Base-by-base conservation (phyloP, 2,888 invertebrate genomes). In the Calameuta idolon region DNA sequence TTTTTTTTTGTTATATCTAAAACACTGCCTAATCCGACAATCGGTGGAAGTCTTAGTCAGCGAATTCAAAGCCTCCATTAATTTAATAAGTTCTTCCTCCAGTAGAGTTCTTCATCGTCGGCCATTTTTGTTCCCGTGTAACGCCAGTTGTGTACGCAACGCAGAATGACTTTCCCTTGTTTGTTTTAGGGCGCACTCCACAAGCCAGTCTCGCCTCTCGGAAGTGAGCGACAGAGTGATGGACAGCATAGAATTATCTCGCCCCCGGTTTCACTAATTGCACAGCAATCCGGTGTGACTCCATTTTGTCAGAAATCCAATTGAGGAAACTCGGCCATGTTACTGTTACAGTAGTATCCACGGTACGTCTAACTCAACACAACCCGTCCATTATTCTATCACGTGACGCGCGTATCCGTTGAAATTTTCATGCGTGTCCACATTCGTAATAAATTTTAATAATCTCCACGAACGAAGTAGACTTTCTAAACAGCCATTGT, bases 191-290 rank as follows among this genome's bases (percentile, higher is more conserved):
- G 34, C 75, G 77, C 69, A 71, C 31, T 71, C 71, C 71, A 23
- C 33, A 34, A 34, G 34, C 33, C 33, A 5, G 71, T 33, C 71
- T 86, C 84, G 81, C 83, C 83, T 82, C 83, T 82, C 84, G 81
- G 79, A 87, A 84, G 83, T 78, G 84, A 80, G 82, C 80, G 81
- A 77, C 80, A 76, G 81, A 83, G 80, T 83, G 82, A 83, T 78
- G 81, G 89, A 88, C 90, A 89, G 83, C 83, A 85, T 86, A 82
- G 79, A 88, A 90, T 89, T 89, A 90, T 87, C 84, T 83, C 81
- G 82, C 82, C 82, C 83, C 80, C 76, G 79, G 79, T 78, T 68
- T 79, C 80, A 80, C 81, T 81, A 80, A 75, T 76, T 79, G 33
- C 78, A n/a, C 74, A 35, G 68, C 71, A 71, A 77, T 75, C 69